Evolutionary conservation across 2,797 vertebrate genomes (phyloP).

Genomic region (Tragelaphus oryx): DNA sequence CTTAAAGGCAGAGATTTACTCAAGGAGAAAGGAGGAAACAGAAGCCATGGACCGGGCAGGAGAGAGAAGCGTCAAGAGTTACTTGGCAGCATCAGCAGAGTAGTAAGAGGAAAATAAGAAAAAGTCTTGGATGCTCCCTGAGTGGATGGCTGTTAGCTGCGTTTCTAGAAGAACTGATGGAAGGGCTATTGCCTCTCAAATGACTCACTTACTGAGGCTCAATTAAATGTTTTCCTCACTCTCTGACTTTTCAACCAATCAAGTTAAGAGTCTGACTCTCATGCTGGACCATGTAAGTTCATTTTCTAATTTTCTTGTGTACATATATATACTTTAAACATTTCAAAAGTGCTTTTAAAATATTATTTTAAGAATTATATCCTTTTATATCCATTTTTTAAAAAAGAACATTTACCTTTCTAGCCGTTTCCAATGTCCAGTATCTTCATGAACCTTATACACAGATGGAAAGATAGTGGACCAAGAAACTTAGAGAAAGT

Average conservation of each 20-base stretch:
- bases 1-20: neutral
- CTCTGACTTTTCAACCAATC: neutral
- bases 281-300: neutral
- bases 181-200: neutral
- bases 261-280: neutral
- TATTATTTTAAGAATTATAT: conserved; percentile 53
- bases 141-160: neutral
- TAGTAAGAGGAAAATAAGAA: neutral
- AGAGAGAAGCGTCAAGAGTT: neutral
- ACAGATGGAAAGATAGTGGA: conserved; percentile 62
- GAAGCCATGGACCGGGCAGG: neutral
- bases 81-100: neutral
- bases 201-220: neutral
- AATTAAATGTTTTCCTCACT: neutral
- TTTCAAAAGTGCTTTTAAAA: neutral
- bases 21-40: neutral
- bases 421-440: conserved; percentile 60
- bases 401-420: conserved; percentile 52
- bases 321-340: neutral
- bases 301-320: neutral
- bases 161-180: neutral
- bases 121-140: neutral
- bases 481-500: conserved; percentile 62
- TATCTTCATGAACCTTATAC: conserved; percentile 45
- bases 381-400: conserved; percentile 49